A percentile compares a stretch with the other conserved stretches of the same genome.
Conservation (phyloP, 2,113 vertebrate genomes). For the Mionectes macconnelli region DNA sequence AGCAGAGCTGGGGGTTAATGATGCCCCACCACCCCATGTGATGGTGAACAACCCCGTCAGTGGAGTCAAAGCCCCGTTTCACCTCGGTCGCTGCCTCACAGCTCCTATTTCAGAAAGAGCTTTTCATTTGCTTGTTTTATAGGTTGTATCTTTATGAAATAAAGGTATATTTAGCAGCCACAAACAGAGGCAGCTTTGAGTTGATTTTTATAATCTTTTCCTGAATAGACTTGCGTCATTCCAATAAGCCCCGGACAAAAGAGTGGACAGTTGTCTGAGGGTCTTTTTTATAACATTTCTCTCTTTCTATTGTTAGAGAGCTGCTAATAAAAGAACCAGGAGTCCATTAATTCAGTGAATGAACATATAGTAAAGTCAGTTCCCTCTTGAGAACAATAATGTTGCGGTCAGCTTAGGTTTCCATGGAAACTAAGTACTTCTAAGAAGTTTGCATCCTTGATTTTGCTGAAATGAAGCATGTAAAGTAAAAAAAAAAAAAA, state of each 20-base stretch:
- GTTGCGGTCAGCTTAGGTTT: slow-evolving; percentile 81
- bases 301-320: slow-evolving; percentile 70
- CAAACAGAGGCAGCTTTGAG: slow-evolving; percentile 70
- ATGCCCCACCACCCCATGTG: background rate
- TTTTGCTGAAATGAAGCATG: slow-evolving; percentile 79
- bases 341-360: slow-evolving; percentile 93
- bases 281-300: slow-evolving; percentile 74
- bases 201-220: slow-evolving; percentile 82
- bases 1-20: background rate
- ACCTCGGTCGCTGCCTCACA: background rate
- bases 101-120: slow-evolving; percentile 17
- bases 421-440: slow-evolving; percentile 85
- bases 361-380: slow-evolving; percentile 85
- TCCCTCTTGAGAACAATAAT: slow-evolving; percentile 84
- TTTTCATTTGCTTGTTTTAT: slow-evolving; percentile 61
- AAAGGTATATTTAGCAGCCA: slow-evolving; percentile 73
- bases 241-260: slow-evolving; percentile 76
- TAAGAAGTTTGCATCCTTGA: slow-evolving; percentile 82
- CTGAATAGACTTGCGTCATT: slow-evolving; percentile 75
- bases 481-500: slow-evolving; percentile 64
- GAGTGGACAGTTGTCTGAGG: slow-evolving; percentile 77
- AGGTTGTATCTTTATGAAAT: slow-evolving; percentile 74
- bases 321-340: slow-evolving; percentile 80
- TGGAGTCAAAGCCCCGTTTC: background rate
- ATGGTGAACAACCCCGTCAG: background rate